These are phyloP conservation scores for Dicyrtomina minuta DNA, from an alignment of 2,888 invertebrate genomes.

Conservation along the genomic window DNA sequence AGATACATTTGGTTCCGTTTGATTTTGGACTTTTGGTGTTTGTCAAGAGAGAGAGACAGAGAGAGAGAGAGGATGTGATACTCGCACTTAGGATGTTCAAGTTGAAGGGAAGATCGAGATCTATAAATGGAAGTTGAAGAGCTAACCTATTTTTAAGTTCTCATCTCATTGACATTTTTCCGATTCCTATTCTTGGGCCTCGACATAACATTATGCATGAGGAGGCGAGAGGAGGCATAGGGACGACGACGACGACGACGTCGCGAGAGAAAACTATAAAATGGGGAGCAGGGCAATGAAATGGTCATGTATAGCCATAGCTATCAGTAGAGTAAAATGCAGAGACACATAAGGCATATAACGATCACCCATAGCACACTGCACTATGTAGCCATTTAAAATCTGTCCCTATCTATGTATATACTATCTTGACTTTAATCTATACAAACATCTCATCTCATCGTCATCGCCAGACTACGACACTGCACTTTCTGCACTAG, in stretches of 20 bases:
- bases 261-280: slow-evolving; percentile 18
- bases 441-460: too few relatives aligned
- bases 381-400: too few relatives aligned
- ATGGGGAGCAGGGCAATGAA: neutral
- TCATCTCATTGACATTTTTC: slow-evolving; percentile 12
- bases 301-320: too few relatives aligned
- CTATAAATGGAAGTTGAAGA: slow-evolving; percentile 41
- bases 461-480: too few relatives aligned
- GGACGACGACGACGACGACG: too few relatives aligned
- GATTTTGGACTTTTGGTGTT: too few relatives aligned
- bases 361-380: too few relatives aligned
- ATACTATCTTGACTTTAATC: too few relatives aligned
- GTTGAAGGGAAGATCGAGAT: slow-evolving; percentile 27
- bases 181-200: neutral
- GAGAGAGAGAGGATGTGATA: neutral
- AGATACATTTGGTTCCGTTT: neutral
- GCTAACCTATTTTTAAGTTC: slow-evolving; percentile 27
- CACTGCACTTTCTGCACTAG: too few relatives aligned
- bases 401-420: neutral
- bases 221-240: slow-evolving; percentile 1
- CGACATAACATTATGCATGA: neutral
- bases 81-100: neutral
- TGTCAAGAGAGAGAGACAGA: neutral
- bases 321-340: too few relatives aligned
- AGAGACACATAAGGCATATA: too few relatives aligned